Percentiles rank a stretch among this genome's conserved stretches.
These are phyloP conservation scores for Clarias magur DNA, from an alignment of 2,113 vertebrate genomes.

Conservation along the genomic window DNA sequence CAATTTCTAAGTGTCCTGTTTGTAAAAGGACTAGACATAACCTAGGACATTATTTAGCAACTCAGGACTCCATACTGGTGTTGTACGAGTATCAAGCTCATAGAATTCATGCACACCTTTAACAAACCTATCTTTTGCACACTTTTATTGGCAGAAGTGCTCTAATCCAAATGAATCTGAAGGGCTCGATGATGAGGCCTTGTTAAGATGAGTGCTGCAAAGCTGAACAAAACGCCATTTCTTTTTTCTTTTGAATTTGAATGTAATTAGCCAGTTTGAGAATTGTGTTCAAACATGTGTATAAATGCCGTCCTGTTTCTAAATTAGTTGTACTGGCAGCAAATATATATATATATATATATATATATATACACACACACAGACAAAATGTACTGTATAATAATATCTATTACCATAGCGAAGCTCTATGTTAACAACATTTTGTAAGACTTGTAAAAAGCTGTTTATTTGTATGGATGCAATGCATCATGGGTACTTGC, in stretches of 20 bases:
- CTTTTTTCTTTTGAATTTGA: constrained; percentile 2
- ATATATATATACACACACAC: too few species aligned
- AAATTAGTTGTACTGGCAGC: constrained; percentile 41
- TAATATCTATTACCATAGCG: constrained; percentile 48
- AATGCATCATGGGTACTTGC: constrained; percentile 65
- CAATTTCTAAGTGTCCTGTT: not conserved
- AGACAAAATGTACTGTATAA: constrained; percentile 13
- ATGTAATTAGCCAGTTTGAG: constrained; percentile 26
- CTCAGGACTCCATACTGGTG: constrained; percentile 42
- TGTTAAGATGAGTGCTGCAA: constrained; percentile 12
- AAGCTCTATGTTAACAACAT: constrained; percentile 51
- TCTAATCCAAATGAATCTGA: constrained; percentile 45
- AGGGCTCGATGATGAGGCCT: constrained; percentile 46
- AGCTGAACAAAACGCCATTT: not conserved
- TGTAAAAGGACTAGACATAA: constrained; percentile 1
- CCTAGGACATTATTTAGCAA: constrained; percentile 18
- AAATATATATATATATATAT: not conserved
- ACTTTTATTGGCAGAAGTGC: constrained; percentile 6
- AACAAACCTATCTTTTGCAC: constrained; percentile 1
- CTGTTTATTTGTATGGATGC: constrained; percentile 63
- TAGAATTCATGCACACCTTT: not conserved
- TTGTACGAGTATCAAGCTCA: not conserved
- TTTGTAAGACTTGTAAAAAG: constrained; percentile 62
- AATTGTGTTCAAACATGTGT: constrained; percentile 30
- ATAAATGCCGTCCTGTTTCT: constrained; percentile 28